Evolutionary conservation across 2,888 invertebrate genomes (phyloP), one percentile per base, ranked within the genome.

Genomic region (Xylota sylvarum): DNA sequence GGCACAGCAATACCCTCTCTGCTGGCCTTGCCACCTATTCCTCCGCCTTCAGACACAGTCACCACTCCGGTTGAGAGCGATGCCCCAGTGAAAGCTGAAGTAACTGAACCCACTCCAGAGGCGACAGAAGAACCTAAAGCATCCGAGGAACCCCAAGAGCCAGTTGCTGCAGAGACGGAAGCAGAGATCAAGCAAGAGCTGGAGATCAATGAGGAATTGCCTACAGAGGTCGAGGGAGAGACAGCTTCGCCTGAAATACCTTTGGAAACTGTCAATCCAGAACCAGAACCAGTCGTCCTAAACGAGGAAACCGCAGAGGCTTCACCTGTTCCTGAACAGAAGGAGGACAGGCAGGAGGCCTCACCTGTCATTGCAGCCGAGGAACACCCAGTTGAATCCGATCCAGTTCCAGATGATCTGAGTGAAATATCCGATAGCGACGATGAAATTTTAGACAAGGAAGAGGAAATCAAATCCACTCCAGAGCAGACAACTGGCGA

Each of bases 381-480:
- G 4, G 84, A 81, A 5, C 50, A 69, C 2, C 62, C 73, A 52
- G 6, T 23, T 0, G 86, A 78, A 7, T 5, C 77, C 0, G 90
- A 91, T 5, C 89, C 89, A 14, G 88, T 89, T 7, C 89, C 89
- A 35, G 92, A 92, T 4, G 92, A 97, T 91, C 94, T 97, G 12
- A 97, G 97, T 92, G 97, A 97, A 92, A 97, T 97, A 84, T 97
- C 97, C 90, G 97, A 97, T 89, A 97, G 97, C 92, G 97, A 97
- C 70, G 97, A 97, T 92, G 97, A 97, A 89, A 97, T 97, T 90
- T 94, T 97, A 4, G 96, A 97, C 88, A 95, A 96, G 92, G 96
- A 96, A 89, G 97, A 97, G 91, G 94, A 89, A 73, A 48, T 90
- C 89, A 74, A 90, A 88, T 46, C 88, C 0, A n/a, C 64, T 12